phyloP scores from a whole-genome alignment of 2,113 vertebrate species.

The Romanogobio albipinnatus region DNA sequence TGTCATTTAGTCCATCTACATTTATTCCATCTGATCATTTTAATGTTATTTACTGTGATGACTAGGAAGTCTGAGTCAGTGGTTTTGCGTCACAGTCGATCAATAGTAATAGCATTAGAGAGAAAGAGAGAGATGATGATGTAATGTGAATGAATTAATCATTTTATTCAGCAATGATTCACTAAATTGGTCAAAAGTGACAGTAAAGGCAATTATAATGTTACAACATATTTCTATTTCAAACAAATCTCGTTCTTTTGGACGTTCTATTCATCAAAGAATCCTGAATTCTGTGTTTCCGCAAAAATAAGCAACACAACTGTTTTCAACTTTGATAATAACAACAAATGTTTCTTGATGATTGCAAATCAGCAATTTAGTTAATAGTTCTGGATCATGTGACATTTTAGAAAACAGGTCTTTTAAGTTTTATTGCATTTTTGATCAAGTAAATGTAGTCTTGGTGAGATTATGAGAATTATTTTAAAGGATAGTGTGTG shows the following conservation, averaged over 20 bases:
- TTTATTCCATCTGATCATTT: not conserved
- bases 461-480: not conserved
- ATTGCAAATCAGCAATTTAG: not conserved
- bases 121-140: slow-evolving; percentile 54
- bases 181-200: not conserved
- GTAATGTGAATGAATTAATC: slow-evolving; percentile 49
- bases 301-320: not conserved
- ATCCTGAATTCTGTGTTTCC: not conserved
- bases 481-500: not conserved
- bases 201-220: not conserved
- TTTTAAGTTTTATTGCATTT: not conserved
- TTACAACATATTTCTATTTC: not conserved
- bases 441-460: not conserved
- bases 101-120: slow-evolving; percentile 11
- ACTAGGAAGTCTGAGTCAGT: slow-evolving; percentile 14
- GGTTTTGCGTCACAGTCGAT: slow-evolving; percentile 1
- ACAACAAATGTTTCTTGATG: not conserved
- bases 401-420: not conserved
- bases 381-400: not conserved
- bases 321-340: not conserved
- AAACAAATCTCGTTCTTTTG: not conserved
- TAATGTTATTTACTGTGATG: slow-evolving; percentile 8
- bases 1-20: slow-evolving; percentile 34
- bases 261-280: not conserved
- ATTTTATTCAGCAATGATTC: not conserved